Evolutionary conservation across 1,140 invertebrate genomes (phyloP), one percentile per base, ranked within the genome.

Genomic region (Drosophila truncata): DNA sequence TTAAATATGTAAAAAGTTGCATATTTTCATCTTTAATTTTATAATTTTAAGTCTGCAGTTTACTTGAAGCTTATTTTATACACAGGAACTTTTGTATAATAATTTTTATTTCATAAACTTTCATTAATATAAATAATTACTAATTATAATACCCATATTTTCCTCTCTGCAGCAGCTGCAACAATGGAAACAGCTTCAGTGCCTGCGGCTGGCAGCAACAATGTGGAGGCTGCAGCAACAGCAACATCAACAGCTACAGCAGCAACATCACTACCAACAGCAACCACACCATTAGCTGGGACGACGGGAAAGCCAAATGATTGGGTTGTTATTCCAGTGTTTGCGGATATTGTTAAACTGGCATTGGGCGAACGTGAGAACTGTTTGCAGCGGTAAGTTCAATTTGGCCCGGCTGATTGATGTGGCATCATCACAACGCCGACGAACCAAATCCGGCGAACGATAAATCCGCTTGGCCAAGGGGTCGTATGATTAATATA

Each of bases 321-420:
- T 84, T 93, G 92, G 91, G 91, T 93, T 78, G 92, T 91, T 75
- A 91, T 93, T 80, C 92, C 92, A 46, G 92, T 93, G 69, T 92
- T 93, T 91, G 82, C 86, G 78, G 92, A 93, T 86, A 93, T 93
- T 84, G 91, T 93, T 78, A 92, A 92, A 85, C 86, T 93, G 80
- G 92, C 92, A 52, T 33, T 92, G 72, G 77, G 65, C 61, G 91
- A 88, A 77, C 87, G 91, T 66, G 90, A 92, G 54, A 91, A 92
- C 60, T 92, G 92, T 78, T 80, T 92, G 66, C 91, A 86, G 66
- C 70, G 90, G 91, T 92, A 74, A 90, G 92, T 91, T 42, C 37
- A 63, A 46, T 77, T 65, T 60, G 29, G 2, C 41, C 27, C 2
- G 25, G 23, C 54, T 59, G 77, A 67, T 78, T 69, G 75, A 78